These are phyloP conservation scores for Naso thynnoides DNA, from an alignment of 2,797 vertebrate species.

Conservation along the genomic window DNA sequence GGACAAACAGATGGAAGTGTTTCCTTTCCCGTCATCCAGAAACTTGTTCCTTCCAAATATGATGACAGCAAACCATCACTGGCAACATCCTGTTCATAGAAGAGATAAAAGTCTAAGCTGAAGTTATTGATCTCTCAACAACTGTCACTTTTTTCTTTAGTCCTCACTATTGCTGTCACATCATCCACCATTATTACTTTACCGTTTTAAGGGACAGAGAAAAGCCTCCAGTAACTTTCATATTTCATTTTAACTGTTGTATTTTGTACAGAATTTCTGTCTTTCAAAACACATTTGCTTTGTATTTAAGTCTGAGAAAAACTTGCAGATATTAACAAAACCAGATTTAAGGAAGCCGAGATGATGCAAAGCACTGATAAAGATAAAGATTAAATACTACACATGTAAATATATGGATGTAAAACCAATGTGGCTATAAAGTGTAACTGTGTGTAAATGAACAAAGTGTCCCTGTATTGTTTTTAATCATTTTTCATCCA, in stretches of 20 bases:
- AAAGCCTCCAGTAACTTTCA: slow-evolving; percentile 5
- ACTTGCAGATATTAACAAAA: not conserved
- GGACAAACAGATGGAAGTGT: slow-evolving; percentile 25
- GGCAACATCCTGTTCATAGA: slow-evolving; percentile 1
- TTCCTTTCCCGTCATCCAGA: not conserved
- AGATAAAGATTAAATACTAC: not conserved
- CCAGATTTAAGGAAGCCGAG: not conserved
- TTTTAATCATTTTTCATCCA: not conserved
- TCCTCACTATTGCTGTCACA: not conserved
- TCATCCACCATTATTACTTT: not conserved
- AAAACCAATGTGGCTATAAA: slow-evolving; percentile 4
- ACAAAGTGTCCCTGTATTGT: not conserved
- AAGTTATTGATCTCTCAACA: not conserved
- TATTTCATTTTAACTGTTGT: not conserved
- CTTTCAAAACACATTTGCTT: slow-evolving; percentile 7
- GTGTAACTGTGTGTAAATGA: slow-evolving; percentile 2
- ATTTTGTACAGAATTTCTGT: slow-evolving; percentile 6
- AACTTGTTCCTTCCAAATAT: not conserved
- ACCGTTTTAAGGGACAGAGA: not conserved
- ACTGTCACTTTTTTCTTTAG: not conserved
- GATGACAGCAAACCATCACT: slow-evolving; percentile 15
- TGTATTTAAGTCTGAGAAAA: slow-evolving; percentile 11
- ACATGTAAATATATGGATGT: slow-evolving; percentile 15
- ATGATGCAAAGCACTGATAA: not conserved
- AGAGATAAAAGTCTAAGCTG: not conserved